phyloP scores from a whole-genome alignment of 2,797 vertebrate species.

The Hyperoplus immaculatus region DNA sequence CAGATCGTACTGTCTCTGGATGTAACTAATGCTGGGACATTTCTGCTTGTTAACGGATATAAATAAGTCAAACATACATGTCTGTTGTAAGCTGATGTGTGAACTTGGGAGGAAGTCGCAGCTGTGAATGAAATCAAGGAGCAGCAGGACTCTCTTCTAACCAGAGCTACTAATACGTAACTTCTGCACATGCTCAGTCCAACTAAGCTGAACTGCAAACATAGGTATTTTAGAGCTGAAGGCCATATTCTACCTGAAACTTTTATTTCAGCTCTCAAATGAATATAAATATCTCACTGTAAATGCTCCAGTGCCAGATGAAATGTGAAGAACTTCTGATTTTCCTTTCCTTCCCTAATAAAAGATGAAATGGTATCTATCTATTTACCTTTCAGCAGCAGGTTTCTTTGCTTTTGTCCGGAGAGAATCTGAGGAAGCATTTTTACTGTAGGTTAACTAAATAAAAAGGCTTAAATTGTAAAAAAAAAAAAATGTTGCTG shows the following conservation, averaged over 20 bases:
- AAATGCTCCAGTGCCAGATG: constrained; percentile 5
- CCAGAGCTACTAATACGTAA: not conserved
- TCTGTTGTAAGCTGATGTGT: constrained; percentile 7
- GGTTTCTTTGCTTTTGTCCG: constrained; percentile 3
- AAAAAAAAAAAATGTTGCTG: constrained; percentile 34
- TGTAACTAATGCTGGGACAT: not conserved
- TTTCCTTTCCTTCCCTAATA: constrained; percentile 12
- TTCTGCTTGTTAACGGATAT: constrained; percentile 28
- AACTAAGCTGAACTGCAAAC: constrained; percentile 13
- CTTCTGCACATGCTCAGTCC: not conserved
- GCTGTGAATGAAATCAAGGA: constrained; percentile 26
- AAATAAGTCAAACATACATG: constrained; percentile 7
- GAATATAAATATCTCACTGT: constrained; percentile 8
- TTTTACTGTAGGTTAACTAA: constrained; percentile 16
- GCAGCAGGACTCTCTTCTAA: constrained; percentile 24
- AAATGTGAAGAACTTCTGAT: constrained; percentile 46
- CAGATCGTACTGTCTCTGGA: not conserved
- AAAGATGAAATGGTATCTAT: constrained; percentile 1
- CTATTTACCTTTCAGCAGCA: constrained; percentile 25
- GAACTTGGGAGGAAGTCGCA: constrained; percentile 20
- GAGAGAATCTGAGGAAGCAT: constrained; percentile 30
- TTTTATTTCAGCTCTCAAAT: constrained; percentile 1
- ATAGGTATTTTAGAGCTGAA: not conserved
- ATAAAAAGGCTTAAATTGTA: constrained; percentile 17
- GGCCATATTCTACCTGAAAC: not conserved